phyloP scores from a whole-genome alignment of 2,888 invertebrate genomes.

The Pristionchus maxplancki region DNA sequence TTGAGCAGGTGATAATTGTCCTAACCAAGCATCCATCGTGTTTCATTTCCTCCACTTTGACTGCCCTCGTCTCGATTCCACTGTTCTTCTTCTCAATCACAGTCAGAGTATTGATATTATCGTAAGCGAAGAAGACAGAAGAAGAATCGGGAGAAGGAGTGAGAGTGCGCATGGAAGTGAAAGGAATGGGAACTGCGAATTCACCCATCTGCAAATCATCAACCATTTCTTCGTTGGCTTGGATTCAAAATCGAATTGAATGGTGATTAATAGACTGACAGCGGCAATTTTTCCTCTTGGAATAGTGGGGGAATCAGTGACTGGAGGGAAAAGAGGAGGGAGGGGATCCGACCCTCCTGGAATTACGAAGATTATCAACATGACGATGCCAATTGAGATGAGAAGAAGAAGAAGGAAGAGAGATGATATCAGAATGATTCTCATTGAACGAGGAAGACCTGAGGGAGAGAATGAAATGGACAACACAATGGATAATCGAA shows the following conservation, averaged over 20 bases:
- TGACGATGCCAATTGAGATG: constrained; percentile 4
- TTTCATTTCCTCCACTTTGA: constrained; percentile 20
- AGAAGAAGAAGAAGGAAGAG: constrained; percentile 31
- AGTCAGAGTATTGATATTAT: constrained; percentile 16
- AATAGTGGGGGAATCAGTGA: background rate
- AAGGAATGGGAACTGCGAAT: constrained; percentile 7
- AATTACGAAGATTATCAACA: background rate
- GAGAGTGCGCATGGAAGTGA: background rate
- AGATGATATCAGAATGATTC: background rate
- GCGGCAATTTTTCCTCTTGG: background rate
- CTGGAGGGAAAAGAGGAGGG: background rate
- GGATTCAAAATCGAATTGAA: background rate
- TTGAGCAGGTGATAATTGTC: background rate
- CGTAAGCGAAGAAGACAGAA: background rate
- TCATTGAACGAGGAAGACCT: background rate
- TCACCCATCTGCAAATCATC: background rate
- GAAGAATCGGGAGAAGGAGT: background rate
- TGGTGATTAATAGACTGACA: background rate
- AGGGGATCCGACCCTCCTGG: background rate
- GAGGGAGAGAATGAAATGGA: background rate
- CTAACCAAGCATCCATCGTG: background rate
- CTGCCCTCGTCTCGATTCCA: background rate
- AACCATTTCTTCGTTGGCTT: too few relatives aligned
- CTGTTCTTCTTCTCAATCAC: background rate
- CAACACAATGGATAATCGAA: background rate